Percentiles rank a stretch among this genome's conserved stretches.
Conservation (phyloP, 1,140 invertebrate species). For the Drosophila equinoxialis region DNA sequence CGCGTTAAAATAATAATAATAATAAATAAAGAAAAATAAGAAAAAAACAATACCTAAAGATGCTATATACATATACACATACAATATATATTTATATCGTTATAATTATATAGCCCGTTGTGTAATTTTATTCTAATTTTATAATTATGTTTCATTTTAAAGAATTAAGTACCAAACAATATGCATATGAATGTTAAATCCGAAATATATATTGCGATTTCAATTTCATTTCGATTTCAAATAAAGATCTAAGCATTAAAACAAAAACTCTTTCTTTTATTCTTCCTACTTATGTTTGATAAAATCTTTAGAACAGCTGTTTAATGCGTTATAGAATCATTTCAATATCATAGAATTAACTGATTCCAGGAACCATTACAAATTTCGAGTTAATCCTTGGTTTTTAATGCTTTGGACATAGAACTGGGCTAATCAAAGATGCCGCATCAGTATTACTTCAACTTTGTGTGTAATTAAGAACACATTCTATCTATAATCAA, state of each 20-base stretch:
- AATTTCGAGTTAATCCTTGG: too few species aligned
- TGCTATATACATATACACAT: constrained; percentile 52
- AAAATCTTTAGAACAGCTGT: too few species aligned
- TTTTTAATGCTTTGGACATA: too few species aligned
- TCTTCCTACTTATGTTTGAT: too few species aligned
- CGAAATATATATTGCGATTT: constrained; percentile 31
- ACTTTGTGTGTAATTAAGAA: too few species aligned
- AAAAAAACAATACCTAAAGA: constrained; percentile 65
- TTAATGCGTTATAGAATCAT: too few species aligned
- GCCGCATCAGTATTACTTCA: too few species aligned
- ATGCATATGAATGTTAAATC: constrained; percentile 40
- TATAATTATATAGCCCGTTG: constrained; percentile 60
- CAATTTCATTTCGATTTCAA: constrained; percentile 63
- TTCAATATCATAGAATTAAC: too few species aligned
- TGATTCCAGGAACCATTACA: too few species aligned
- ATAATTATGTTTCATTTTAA: constrained; percentile 48
- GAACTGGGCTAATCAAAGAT: too few species aligned
- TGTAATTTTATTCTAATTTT: constrained; percentile 60
- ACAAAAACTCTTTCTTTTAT: constrained; percentile 52
- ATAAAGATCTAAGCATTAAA: constrained; percentile 57
- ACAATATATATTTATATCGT: constrained; percentile 47
- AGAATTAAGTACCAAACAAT: constrained; percentile 40
- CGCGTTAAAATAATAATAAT: constrained; percentile 37
- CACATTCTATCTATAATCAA: too few species aligned
- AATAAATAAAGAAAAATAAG: constrained; percentile 8